Base-by-base conservation (phyloP, 2,888 invertebrate genomes). In the Xestoiulus laeticollis region DNA sequence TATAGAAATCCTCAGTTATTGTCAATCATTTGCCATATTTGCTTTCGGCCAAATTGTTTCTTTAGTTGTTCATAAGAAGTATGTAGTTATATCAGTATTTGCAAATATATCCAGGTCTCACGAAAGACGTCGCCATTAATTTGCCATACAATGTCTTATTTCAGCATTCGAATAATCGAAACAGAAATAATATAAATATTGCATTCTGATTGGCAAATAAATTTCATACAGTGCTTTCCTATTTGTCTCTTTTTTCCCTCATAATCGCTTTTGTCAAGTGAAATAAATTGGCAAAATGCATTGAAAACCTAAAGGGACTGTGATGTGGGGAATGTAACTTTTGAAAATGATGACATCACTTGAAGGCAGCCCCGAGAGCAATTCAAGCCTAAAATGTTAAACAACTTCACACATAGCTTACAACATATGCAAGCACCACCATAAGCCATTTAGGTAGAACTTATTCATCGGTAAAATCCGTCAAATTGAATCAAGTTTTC, bases 381-480 rank as follows among this genome's bases (percentile, higher is more conserved):
- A 68, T 68, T 68, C 19, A n/a, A 22, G 59, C 59, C 19, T 32
- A 14, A 30, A 84, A 86, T 48, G 44, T 86, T 43, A 86, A 86
- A 86, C 86, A 86, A 86, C 43, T 86, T 86, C 44, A 26, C 86
- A 86, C 86, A 44, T 86, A 48, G 33, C 33, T 68, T 22, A 68
- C 59, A 68, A 68, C 59, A 68, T 68, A 68, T 68, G 59, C 59
- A 68, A 68, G 59, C 59, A 68, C 22, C 59, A 68, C 59, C 59
- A 68, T 68, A 86, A 86, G 44, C 86, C 44, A 86, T 48, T 86
- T 86, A 48, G 30, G 48, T 19, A 22, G 26, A 48, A 86, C 33
- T 86, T 86, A 86, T 32, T 32, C 43, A 44, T 86, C 86, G 86
- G 32, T 86, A 86, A 86, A 86, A 86, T 86, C 86, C 86, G 86